Evolutionary conservation across 2,888 invertebrate species (phyloP).

Genomic region (Peribatodes rhomboidaria): DNA sequence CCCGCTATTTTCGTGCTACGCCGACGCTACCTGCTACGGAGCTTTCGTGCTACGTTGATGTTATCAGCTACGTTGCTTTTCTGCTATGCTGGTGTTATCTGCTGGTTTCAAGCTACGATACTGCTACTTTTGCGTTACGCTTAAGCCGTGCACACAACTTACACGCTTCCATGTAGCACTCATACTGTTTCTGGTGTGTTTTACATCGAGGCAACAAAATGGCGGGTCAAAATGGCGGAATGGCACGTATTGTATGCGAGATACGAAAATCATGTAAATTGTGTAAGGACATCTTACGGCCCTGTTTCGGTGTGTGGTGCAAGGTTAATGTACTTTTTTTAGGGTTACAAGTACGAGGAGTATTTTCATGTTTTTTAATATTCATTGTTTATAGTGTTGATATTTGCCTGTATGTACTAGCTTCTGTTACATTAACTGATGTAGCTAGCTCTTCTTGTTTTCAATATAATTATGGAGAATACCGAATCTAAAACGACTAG

Average conservation of each 20-base stretch:
- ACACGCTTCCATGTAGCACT: not conserved
- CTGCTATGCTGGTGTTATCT: not conserved
- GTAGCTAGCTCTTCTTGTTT: too few species aligned
- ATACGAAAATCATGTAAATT: constrained; percentile 48
- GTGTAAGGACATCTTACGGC: constrained; percentile 38
- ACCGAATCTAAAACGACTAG: too few species aligned
- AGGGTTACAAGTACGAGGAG: not conserved
- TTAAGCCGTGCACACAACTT: not conserved
- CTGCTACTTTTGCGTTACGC: not conserved
- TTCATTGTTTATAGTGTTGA: too few species aligned
- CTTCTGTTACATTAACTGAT: too few species aligned
- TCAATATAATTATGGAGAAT: too few species aligned
- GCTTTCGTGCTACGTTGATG: not conserved
- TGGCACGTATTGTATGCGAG: constrained; percentile 38
- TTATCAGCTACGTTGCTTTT: too few species aligned
- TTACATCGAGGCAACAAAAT: constrained; percentile 31
- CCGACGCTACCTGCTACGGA: not conserved
- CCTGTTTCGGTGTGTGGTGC: constrained; percentile 33
- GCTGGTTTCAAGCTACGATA: not conserved
- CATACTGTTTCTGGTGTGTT: constrained; percentile 17
- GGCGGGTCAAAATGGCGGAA: constrained; percentile 33
- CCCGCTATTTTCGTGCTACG: not conserved
- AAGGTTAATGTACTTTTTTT: constrained; percentile 15
- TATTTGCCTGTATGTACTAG: too few species aligned
- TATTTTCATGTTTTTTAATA: too few species aligned